Percentiles rank a stretch among this genome's conserved stretches.
Conservation (phyloP, 2,888 invertebrate species). For the Apomyelois bistriatella region DNA sequence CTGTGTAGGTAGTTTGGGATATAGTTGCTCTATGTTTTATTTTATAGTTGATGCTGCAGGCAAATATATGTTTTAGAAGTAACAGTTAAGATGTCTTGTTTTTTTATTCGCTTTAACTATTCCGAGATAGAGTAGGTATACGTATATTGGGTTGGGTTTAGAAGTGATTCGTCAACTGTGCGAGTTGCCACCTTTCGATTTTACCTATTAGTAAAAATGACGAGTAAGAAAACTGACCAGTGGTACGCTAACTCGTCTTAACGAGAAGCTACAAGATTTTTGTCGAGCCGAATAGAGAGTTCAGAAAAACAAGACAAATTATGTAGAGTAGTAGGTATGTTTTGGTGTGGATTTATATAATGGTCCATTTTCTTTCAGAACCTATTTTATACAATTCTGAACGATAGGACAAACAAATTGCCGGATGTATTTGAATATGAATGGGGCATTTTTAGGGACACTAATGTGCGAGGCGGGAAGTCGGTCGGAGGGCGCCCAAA, state of each 20-base stretch:
- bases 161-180: no score
- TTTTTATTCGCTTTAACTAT: no score
- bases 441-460: slow-evolving; percentile 68
- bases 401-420: slow-evolving; percentile 74
- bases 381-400: slow-evolving; percentile 53
- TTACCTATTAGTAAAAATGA: no score
- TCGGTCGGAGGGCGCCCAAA: slow-evolving; percentile 55
- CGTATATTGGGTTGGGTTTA: no score
- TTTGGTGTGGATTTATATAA: slow-evolving; percentile 24
- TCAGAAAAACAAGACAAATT: slow-evolving; percentile 7
- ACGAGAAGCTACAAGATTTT: no score
- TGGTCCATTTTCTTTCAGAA: slow-evolving; percentile 42
- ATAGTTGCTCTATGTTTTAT: slow-evolving; percentile 18
- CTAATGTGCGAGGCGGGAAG: slow-evolving; percentile 73
- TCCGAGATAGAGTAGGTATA: no score
- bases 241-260: no score
- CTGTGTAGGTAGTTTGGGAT: slow-evolving; percentile 18
- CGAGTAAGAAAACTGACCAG: no score
- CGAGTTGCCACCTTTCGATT: no score
- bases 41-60: slow-evolving; percentile 13
- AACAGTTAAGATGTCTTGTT: no score
- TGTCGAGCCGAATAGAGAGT: neutral
- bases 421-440: slow-evolving; percentile 78
- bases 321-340: slow-evolving; percentile 13
- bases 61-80: no score